These are phyloP conservation scores for Zaprionus obscuricornis DNA, from an alignment of 2,888 invertebrate species.

Conservation along the genomic window DNA sequence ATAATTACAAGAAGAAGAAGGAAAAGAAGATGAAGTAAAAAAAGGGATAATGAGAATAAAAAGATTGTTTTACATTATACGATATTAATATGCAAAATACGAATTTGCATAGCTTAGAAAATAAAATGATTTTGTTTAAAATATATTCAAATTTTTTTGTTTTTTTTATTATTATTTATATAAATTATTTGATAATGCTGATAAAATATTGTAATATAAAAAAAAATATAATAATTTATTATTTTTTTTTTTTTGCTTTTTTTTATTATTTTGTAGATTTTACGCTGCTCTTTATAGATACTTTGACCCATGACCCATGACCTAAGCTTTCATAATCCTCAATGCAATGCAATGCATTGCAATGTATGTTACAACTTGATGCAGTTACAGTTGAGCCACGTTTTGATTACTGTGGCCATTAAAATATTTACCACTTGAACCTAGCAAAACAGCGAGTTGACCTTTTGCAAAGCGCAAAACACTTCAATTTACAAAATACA, in stretches of 20 bases:
- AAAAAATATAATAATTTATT: slow-evolving; percentile 6
- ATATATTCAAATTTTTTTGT: background rate
- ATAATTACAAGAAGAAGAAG: no score
- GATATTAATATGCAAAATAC: no score
- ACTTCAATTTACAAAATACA: slow-evolving; percentile 29
- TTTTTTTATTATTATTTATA: slow-evolving; percentile 7
- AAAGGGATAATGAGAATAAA: no score
- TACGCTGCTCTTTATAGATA: background rate
- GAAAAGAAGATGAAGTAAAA: no score
- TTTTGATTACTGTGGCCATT: slow-evolving; percentile 40
- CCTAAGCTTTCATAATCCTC: slow-evolving; percentile 21
- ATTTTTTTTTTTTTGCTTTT: no score
- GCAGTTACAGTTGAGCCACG: slow-evolving; percentile 14
- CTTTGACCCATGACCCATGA: slow-evolving; percentile 37
- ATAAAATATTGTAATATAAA: slow-evolving; percentile 17
- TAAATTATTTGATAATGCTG: no score
- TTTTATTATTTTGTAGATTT: no score
- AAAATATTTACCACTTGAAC: slow-evolving; percentile 62
- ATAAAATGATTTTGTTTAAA: no score
- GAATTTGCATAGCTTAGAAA: background rate
- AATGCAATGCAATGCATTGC: slow-evolving; percentile 14
- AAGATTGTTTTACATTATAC: no score
- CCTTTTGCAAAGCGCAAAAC: slow-evolving; percentile 51
- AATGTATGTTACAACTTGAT: slow-evolving; percentile 1
- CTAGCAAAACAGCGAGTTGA: slow-evolving; percentile 43